Conservation (phyloP, 2,113 vertebrate genomes). For the Leptosomus discolor region DNA sequence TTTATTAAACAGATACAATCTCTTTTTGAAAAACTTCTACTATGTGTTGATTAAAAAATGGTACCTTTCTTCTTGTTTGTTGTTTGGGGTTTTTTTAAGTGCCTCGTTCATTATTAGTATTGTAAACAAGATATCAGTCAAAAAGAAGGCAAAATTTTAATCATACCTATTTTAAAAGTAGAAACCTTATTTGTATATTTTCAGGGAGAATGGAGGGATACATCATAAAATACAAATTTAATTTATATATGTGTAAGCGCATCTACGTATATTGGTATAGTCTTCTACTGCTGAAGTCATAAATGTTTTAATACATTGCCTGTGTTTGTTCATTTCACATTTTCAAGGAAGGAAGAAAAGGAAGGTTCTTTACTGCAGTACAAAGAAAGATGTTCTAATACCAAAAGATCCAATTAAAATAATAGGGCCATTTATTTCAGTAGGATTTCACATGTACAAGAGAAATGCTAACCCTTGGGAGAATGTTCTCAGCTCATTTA, state of each 20-base stretch:
- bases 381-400: constrained; percentile 64
- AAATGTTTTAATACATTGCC: constrained; percentile 14
- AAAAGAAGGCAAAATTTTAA: not conserved
- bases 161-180: not conserved
- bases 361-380: constrained; percentile 31
- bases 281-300: not conserved
- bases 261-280: not conserved
- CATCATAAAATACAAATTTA: constrained; percentile 16
- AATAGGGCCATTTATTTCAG: constrained; percentile 67
- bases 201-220: not conserved
- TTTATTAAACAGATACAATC: not conserved
- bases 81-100: not conserved
- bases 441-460: constrained; percentile 51
- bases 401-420: constrained; percentile 70
- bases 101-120: not conserved
- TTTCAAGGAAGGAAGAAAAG: constrained; percentile 24
- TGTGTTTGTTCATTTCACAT: constrained; percentile 39
- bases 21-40: not conserved
- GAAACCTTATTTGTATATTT: not conserved
- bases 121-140: not conserved
- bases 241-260: not conserved
- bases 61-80: not conserved
- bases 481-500: constrained; percentile 66
- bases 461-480: constrained; percentile 65
- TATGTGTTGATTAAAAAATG: not conserved